Evolutionary conservation across 2,113 vertebrate genomes (phyloP).

Genomic region (Sylvicapra grimmia): DNA sequence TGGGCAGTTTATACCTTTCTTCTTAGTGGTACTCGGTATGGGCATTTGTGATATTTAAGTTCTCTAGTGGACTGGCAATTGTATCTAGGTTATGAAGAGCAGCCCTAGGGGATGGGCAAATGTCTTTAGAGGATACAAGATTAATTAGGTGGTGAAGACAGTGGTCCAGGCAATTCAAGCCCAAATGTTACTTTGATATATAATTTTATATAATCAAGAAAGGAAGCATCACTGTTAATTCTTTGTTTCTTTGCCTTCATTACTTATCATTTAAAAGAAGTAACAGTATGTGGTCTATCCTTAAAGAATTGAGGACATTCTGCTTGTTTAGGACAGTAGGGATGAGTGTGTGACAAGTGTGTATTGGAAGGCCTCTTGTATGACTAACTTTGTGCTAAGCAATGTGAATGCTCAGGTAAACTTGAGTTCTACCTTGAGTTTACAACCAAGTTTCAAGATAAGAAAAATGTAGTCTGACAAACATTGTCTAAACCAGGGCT

Average conservation of each 20-base stretch:
- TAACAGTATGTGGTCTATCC: not conserved
- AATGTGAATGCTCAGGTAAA: not conserved
- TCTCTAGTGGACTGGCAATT: not conserved
- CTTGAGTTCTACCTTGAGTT: not conserved
- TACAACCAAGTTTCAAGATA: not conserved
- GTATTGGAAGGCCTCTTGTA: not conserved
- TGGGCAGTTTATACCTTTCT: not conserved
- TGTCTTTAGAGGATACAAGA: not conserved
- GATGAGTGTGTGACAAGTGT: not conserved
- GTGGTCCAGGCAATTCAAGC: not conserved
- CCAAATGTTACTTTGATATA: not conserved
- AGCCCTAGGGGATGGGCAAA: not conserved
- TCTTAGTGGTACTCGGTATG: not conserved
- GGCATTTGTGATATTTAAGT: not conserved
- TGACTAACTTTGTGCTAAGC: not conserved
- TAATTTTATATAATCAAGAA: not conserved
- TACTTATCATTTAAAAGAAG: not conserved
- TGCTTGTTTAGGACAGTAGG: not conserved
- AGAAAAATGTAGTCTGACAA: not conserved
- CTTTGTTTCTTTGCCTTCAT: not conserved
- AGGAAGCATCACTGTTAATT: not conserved
- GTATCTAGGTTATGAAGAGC: not conserved
- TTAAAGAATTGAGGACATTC: not conserved
- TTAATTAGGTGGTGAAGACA: not conserved
- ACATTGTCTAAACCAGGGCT: rapidly evolving